These are phyloP conservation scores for Brachionus sp. DNA, from an alignment of 1,140 invertebrate genomes.

Conservation along the genomic window DNA sequence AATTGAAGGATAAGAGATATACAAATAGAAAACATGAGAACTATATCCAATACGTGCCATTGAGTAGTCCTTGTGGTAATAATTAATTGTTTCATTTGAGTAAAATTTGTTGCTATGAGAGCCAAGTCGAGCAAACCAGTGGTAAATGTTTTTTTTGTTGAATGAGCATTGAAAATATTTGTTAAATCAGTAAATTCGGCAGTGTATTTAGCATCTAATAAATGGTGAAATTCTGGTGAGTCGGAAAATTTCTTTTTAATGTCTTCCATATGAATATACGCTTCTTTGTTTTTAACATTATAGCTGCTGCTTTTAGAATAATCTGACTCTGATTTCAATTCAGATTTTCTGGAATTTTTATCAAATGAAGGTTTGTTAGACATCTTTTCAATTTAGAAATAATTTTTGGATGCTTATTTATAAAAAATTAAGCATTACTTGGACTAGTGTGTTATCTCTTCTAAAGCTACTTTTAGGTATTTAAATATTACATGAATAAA, in stretches of 20 bases:
- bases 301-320: neutral
- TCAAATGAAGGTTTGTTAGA: neutral
- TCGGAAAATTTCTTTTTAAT: neutral
- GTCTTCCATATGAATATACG: constrained; percentile 15
- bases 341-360: constrained; percentile 5
- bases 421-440: constrained; percentile 11
- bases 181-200: constrained; percentile 9
- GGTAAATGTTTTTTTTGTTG: constrained; percentile 40
- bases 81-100: constrained; percentile 45
- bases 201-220: neutral
- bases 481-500: neutral
- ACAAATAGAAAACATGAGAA: constrained; percentile 42
- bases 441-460: neutral
- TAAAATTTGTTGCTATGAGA: constrained; percentile 38
- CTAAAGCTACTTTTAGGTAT: neutral
- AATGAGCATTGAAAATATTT: constrained; percentile 17
- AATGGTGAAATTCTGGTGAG: neutral
- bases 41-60: constrained; percentile 40
- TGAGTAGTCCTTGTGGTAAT: neutral
- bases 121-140: constrained; percentile 44
- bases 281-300: constrained; percentile 19
- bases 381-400: neutral
- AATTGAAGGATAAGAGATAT: constrained; percentile 22
- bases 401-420: neutral
- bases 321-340: neutral